Conservation (phyloP, 2,113 vertebrate genomes). For the Ctenomys sociabilis region DNA sequence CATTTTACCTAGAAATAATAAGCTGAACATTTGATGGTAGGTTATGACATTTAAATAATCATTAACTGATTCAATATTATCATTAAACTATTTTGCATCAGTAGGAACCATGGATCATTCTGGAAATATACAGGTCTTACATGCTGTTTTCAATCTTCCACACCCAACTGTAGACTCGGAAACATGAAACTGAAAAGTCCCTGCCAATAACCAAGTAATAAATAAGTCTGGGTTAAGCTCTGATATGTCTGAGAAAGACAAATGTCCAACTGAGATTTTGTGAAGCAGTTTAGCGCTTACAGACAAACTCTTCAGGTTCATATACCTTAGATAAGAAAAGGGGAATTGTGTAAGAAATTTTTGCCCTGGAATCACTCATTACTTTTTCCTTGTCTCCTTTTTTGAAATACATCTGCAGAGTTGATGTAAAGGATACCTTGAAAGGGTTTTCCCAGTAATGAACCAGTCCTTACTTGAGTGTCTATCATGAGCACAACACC, state of each 20-base stretch:
- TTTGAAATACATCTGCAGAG: constrained; percentile 41
- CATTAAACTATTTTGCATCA: constrained; percentile 10
- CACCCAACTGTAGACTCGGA: neutral
- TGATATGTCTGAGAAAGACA: constrained; percentile 2
- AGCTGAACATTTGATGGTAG: neutral
- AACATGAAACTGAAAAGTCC: neutral
- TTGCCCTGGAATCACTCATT: neutral
- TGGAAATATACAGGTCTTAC: neutral
- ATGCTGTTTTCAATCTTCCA: neutral
- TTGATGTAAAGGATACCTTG: constrained; percentile 20
- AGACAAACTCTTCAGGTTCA: constrained; percentile 45
- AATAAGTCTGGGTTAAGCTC: constrained; percentile 14
- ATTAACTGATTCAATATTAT: constrained; percentile 10
- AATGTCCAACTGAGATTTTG: neutral
- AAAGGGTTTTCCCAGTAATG: constrained; percentile 37
- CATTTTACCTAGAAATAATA: neutral
- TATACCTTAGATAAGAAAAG: constrained; percentile 51
- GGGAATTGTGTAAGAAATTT: neutral
- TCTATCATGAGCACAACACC: constrained; percentile 26
- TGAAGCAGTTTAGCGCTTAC: neutral
- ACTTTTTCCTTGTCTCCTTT: neutral
- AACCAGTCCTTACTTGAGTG: constrained; percentile 11
- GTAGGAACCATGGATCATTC: neutral
- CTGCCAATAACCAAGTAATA: neutral
- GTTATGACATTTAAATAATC: neutral